A percentile compares a stretch with the other conserved stretches of the same genome.
Evolutionary conservation across 2,888 invertebrate species (phyloP).

Genomic region (Andrena bicolor): DNA sequence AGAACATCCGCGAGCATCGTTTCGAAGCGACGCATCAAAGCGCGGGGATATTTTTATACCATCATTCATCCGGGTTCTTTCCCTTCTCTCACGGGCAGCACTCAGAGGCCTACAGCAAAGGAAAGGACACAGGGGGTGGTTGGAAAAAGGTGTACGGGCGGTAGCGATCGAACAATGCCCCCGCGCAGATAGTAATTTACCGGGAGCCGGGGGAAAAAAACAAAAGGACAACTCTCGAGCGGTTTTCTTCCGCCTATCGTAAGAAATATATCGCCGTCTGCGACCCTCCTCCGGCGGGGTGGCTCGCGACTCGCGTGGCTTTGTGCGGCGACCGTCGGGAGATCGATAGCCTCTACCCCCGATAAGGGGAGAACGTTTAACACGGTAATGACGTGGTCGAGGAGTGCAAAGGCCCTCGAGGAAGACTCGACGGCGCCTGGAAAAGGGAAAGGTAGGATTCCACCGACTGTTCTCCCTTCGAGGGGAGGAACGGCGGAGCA

Average conservation of each 20-base stretch:
- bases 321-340: slow-evolving; percentile 16
- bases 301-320: slow-evolving; percentile 49
- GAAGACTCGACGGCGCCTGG: slow-evolving; percentile 60
- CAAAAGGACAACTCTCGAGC: slow-evolving; percentile 33
- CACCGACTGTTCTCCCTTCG: slow-evolving; percentile 47
- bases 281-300: background rate
- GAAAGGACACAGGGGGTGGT: background rate
- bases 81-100: background rate
- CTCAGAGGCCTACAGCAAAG: background rate
- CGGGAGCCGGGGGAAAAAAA: slow-evolving; percentile 31
- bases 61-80: slow-evolving; percentile 1
- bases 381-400: slow-evolving; percentile 63
- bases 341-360: slow-evolving; percentile 61
- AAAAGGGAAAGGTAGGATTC: slow-evolving; percentile 65
- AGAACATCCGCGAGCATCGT: slow-evolving; percentile 8
- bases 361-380: slow-evolving; percentile 65
- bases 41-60: slow-evolving; percentile 21
- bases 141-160: slow-evolving; percentile 1
- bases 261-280: slow-evolving; percentile 40
- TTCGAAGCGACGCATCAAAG: background rate
- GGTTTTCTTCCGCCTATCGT: slow-evolving; percentile 49
- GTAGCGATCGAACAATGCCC: slow-evolving; percentile 35
- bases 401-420: slow-evolving; percentile 63
- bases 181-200: slow-evolving; percentile 36
- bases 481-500: background rate